Evolutionary conservation across 2,888 invertebrate genomes (phyloP).

Genomic region (Flexamia atlantica): DNA sequence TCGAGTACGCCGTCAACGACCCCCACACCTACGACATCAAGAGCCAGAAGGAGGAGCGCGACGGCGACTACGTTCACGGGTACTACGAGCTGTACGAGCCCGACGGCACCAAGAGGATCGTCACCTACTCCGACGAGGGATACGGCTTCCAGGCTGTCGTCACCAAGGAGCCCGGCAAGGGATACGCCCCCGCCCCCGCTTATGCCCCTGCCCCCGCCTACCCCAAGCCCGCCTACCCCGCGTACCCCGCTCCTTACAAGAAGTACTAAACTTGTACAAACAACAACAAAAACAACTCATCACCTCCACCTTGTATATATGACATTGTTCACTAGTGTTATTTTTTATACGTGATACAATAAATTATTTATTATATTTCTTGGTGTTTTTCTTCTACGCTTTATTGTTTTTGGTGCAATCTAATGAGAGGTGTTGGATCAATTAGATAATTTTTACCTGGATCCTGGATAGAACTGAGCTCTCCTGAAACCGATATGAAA

Average conservation of each 20-base stretch:
- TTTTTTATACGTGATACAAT: constrained; percentile 51
- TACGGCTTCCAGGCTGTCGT: constrained; percentile 71
- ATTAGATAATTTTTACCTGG: too few species aligned
- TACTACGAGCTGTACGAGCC: constrained; percentile 67
- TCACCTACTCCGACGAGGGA: constrained; percentile 70
- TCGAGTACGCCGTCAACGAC: constrained; percentile 66
- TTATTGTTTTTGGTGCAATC: too few species aligned
- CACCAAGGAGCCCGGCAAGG: constrained; percentile 65
- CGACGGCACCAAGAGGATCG: constrained; percentile 62
- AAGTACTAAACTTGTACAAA: constrained; percentile 41
- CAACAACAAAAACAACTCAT: constrained; percentile 11
- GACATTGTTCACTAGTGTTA: constrained; percentile 42
- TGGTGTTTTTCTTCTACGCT: not conserved
- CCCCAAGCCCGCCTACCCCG: constrained; percentile 41
- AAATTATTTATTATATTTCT: constrained; percentile 23
- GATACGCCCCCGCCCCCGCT: constrained; percentile 44
- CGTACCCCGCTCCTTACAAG: constrained; percentile 33
- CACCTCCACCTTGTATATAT: constrained; percentile 44
- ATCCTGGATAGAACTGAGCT: too few species aligned
- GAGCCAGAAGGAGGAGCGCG: constrained; percentile 69
- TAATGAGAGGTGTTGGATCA: too few species aligned
- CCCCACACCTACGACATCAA: constrained; percentile 70
- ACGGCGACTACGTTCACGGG: constrained; percentile 69
- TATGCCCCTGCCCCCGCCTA: constrained; percentile 64
- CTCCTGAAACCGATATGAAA: too few species aligned